Evolutionary conservation across 1,140 invertebrate genomes (phyloP).

Genomic region (Nasonia longicornis): DNA sequence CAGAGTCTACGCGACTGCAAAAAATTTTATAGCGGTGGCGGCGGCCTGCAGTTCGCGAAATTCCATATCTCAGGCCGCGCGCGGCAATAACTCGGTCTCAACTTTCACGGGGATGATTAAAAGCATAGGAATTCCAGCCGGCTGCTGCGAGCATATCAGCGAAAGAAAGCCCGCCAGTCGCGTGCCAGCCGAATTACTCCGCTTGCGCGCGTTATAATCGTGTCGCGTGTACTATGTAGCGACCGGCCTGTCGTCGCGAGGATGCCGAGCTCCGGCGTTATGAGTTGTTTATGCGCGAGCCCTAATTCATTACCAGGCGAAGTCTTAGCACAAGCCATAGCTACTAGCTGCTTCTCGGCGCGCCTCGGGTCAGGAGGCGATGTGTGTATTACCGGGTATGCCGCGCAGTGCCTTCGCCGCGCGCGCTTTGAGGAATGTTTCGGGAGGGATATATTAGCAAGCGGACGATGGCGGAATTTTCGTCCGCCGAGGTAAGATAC

Average conservation of each 20-base stretch:
- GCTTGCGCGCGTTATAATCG: slow-evolving; percentile 9
- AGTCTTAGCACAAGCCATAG: neutral
- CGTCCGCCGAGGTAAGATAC: no score
- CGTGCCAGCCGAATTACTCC: slow-evolving; percentile 18
- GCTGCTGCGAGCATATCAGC: slow-evolving; percentile 9
- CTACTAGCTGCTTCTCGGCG: neutral
- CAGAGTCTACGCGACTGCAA: neutral
- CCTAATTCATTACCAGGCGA: slow-evolving; percentile 22
- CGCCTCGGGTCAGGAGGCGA: neutral
- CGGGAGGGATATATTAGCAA: no score
- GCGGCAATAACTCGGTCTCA: slow-evolving; percentile 15
- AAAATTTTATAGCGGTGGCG: slow-evolving; percentile 3
- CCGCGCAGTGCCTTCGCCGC: no score
- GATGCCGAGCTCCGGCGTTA: neutral
- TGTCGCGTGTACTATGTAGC: neutral
- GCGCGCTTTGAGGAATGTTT: no score
- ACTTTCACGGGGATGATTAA: slow-evolving; percentile 11
- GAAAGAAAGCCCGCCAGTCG: neutral
- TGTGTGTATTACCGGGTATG: neutral
- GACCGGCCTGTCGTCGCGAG: neutral
- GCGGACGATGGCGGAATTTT: no score
- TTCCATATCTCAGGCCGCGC: slow-evolving; percentile 5
- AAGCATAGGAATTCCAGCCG: slow-evolving; percentile 16
- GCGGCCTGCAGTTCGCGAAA: neutral
- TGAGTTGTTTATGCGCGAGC: slow-evolving; percentile 18